Evolutionary conservation across 2,797 vertebrate species (phyloP).

Genomic region (Platyrinchus mystaceus): DNA sequence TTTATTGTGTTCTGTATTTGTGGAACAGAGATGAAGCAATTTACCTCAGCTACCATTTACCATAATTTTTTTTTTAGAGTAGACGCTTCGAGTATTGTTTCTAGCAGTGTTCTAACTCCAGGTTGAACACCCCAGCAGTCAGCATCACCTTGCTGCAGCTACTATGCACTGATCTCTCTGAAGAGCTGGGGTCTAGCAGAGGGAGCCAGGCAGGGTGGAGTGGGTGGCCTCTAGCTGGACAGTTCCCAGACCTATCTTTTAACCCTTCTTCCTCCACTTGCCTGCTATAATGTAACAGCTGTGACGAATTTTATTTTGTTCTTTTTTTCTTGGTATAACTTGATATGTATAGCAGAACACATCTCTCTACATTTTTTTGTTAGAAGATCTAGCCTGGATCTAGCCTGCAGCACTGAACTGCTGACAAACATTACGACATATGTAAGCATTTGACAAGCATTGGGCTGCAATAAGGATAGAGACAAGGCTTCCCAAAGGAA

Average conservation of each 20-base stretch:
- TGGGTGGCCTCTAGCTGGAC: fast-evolving
- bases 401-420: not conserved
- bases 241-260: not conserved
- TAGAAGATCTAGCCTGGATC: not conserved
- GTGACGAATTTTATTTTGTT: not conserved
- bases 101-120: not conserved
- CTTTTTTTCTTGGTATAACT: not conserved
- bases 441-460: not conserved
- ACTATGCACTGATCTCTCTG: not conserved
- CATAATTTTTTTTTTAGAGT: not conserved
- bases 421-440: fast-evolving
- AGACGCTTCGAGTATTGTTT: not conserved
- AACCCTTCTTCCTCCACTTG: not conserved
- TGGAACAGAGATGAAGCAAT: not conserved
- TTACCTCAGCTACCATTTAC: not conserved
- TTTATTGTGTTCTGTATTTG: not conserved
- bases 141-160: not conserved
- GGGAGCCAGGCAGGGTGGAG: not conserved
- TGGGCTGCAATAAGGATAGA: not conserved
- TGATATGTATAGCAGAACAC: too few species aligned
- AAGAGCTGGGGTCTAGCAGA: fast-evolving
- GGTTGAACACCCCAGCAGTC: not conserved
- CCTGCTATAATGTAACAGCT: not conserved
- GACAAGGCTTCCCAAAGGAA: not conserved
- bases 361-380: not conserved